Evolutionary conservation across 2,113 vertebrate species (phyloP).

Genomic region (Tenrec ecaudatus): DNA sequence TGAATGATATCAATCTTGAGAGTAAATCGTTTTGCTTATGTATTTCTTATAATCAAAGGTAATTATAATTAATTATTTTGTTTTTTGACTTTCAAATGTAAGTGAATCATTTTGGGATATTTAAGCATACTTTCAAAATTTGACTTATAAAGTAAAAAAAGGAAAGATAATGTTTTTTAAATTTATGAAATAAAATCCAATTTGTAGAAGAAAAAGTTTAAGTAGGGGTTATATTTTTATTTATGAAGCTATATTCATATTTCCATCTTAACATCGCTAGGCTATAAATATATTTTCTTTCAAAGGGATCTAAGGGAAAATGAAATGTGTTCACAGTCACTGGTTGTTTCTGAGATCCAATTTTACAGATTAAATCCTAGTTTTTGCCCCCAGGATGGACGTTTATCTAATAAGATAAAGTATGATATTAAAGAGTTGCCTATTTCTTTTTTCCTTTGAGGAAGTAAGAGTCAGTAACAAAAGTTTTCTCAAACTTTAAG

Average conservation of each 20-base stretch:
- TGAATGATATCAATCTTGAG: slow-evolving; percentile 20
- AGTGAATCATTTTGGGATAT: slow-evolving; percentile 5
- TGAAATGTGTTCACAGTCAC: slow-evolving; percentile 9
- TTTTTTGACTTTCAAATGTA: slow-evolving; percentile 7
- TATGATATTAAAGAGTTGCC: not conserved
- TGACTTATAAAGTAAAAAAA: slow-evolving; percentile 1
- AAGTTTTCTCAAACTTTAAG: slow-evolving; percentile 39
- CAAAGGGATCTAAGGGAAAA: not conserved
- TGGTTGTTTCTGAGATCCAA: not conserved
- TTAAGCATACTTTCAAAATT: slow-evolving; percentile 55
- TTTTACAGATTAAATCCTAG: slow-evolving; percentile 3
- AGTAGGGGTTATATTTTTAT: not conserved
- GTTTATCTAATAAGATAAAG: not conserved
- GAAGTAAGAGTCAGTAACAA: not conserved
- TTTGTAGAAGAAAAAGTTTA: not conserved
- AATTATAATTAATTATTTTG: slow-evolving; percentile 20
- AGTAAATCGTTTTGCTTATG: slow-evolving; percentile 29
- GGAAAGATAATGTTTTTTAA: not conserved
- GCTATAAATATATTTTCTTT: slow-evolving; percentile 46
- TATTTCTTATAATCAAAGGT: slow-evolving; percentile 18
- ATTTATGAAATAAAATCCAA: slow-evolving; percentile 29
- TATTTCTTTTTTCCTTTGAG: not conserved
- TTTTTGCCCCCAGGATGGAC: not conserved
- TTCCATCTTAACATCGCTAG: not conserved
- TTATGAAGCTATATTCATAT: not conserved